Percentiles rank a stretch among this genome's conserved stretches.
Conservation (phyloP, 37 sponge, comb jelly and placozoan genomes). For the Halichondria panicea region DNA sequence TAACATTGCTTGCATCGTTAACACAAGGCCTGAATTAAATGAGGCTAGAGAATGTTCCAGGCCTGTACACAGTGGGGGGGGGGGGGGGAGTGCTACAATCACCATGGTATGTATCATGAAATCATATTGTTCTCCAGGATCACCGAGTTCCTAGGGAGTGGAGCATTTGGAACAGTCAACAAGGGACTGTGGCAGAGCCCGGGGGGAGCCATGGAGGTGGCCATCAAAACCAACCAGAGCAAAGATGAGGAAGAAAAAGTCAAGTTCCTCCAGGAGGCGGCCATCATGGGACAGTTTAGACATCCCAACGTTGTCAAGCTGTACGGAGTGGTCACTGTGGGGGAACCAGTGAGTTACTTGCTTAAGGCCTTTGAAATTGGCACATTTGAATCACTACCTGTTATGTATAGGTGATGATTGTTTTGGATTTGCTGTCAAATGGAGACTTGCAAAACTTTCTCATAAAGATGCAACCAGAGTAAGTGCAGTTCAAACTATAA, state of each 20-base stretch:
- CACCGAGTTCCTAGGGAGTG: slow-evolving; percentile 26
- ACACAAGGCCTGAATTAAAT: background rate
- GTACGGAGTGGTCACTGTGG: slow-evolving; percentile 69
- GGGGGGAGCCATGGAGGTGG: slow-evolving; percentile 35
- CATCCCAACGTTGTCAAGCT: slow-evolving; percentile 69
- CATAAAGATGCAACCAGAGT: background rate
- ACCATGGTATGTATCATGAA: too few species aligned
- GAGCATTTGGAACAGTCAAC: slow-evolving; percentile 67
- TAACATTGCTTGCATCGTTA: background rate
- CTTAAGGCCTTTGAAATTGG: background rate
- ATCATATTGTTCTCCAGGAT: too few species aligned
- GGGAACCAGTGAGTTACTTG: slow-evolving; percentile 50
- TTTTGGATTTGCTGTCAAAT: slow-evolving; percentile 61
- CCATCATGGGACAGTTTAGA: slow-evolving; percentile 72
- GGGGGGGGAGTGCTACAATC: too few species aligned
- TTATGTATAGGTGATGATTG: slow-evolving; percentile 60
- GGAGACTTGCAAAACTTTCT: slow-evolving; percentile 64
- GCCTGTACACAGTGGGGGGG: too few species aligned
- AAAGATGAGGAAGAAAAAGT: slow-evolving; percentile 21
- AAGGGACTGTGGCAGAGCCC: slow-evolving; percentile 50
- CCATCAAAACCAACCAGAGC: slow-evolving; percentile 47
- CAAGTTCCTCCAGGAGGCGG: slow-evolving; percentile 68
- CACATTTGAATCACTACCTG: background rate
- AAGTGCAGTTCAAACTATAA: background rate
- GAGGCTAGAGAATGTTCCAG: too few species aligned